Conservation (phyloP, 37 sponge, comb jelly and placozoan species). For the Crambe crambe region DNA sequence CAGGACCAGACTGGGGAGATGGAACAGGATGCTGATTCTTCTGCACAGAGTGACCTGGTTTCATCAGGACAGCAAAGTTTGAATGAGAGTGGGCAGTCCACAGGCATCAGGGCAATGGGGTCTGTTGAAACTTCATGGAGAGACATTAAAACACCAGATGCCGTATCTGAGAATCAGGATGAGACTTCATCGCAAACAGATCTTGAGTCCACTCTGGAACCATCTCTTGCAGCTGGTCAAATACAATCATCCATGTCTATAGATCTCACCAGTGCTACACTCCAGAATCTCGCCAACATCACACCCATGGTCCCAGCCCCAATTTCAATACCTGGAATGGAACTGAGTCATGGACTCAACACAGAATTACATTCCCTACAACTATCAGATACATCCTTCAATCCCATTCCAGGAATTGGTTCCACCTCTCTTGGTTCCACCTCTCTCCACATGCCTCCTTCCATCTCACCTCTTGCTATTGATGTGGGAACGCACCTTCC, state of each 20-base stretch:
- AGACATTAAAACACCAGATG: not conserved
- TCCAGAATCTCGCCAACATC: not conserved
- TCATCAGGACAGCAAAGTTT: not conserved
- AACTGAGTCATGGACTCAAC: not conserved
- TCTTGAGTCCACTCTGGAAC: not conserved
- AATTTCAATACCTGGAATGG: not conserved
- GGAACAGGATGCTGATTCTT: not conserved
- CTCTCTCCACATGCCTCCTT: not conserved
- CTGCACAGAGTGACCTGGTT: not conserved
- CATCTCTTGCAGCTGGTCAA: not conserved
- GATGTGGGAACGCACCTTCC: not conserved
- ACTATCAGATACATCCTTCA: not conserved
- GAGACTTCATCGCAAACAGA: not conserved
- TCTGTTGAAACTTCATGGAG: not conserved
- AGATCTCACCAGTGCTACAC: not conserved
- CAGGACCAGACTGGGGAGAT: not conserved
- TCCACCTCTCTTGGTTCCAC: constrained; percentile 11
- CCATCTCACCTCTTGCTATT: not conserved
- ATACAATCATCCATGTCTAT: not conserved
- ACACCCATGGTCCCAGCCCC: not conserved
- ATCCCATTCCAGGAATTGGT: constrained; percentile 9
- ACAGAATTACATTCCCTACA: not conserved
- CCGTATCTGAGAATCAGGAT: not conserved
- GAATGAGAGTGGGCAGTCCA: not conserved
- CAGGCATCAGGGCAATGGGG: too few relatives aligned